Percentiles rank a stretch among this genome's conserved stretches.
phyloP scores from a whole-genome alignment of 2,113 vertebrate species.

The Rhadina sibilatrix region DNA sequence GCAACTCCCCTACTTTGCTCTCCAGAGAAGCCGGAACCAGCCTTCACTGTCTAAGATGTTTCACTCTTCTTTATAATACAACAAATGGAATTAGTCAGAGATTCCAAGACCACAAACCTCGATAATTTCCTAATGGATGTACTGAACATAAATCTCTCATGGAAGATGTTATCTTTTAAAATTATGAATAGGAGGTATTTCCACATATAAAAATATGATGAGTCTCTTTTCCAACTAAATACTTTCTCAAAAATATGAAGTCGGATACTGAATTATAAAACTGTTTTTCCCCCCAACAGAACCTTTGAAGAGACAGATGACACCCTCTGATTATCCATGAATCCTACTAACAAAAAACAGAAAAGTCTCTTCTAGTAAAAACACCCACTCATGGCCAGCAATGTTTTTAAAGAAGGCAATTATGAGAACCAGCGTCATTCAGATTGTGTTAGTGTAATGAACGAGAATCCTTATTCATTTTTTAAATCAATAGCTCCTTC shows the following conservation, averaged over 20 bases:
- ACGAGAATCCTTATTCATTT: constrained; percentile 9
- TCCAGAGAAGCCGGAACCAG: not conserved
- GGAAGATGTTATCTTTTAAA: not conserved
- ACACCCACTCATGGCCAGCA: constrained; percentile 1
- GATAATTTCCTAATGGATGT: not conserved
- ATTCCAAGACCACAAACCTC: not conserved
- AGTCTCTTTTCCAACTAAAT: not conserved
- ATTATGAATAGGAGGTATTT: not conserved
- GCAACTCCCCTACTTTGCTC: not conserved
- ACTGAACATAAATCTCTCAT: not conserved
- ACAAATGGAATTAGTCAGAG: not conserved
- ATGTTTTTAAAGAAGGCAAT: not conserved
- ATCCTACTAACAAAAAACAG: constrained; percentile 13
- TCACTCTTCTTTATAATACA: not conserved
- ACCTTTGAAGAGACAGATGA: constrained; percentile 1
- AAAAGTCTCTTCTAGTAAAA: constrained; percentile 26
- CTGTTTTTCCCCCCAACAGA: not conserved
- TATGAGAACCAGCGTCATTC: not conserved
- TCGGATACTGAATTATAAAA: not conserved
- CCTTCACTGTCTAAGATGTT: not conserved
- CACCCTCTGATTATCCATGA: constrained; percentile 19
- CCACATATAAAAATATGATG: not conserved
- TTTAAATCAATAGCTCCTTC: constrained; percentile 15
- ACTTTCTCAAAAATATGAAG: not conserved
- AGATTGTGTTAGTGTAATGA: not conserved